Base-by-base conservation (phyloP, 2,888 invertebrate genomes). In the Eristalis tenax region DNA sequence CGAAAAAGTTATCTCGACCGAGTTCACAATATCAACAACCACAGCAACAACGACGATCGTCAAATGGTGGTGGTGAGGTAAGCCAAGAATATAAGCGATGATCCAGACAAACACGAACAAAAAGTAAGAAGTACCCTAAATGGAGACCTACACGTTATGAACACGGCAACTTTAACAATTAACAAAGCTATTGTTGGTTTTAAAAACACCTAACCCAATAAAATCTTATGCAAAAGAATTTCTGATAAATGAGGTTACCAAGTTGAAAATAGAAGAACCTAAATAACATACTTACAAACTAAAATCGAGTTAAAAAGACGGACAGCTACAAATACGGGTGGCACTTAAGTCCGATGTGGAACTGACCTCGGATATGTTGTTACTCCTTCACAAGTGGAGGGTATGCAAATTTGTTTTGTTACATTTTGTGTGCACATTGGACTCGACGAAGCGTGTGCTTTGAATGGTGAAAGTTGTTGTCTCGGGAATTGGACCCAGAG, bases 1-100 rank as follows among this genome's bases (percentile, higher is more conserved):
- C 92, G 89, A 91, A 92, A 90, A 91, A 90, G 80, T 90, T 92
- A 88, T 88, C 90, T 89, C 92, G 92, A 74, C 92, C 93, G 89
- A 92, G 93, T 90, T 91, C 90, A 89, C 92, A 92, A 89, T 92
- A 92, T 89, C 91, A 91, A n/a, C 75, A 32, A n/a, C 70, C 35
- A 28, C 75, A 70, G 5, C 75, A 76, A 15, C 82, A 59, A 11
- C 83, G 76, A 65, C 69, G 68, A 59, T 69, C 79, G 40, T 83
- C 83, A 13, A 76, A 43, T 76, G 83, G 83, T 43, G 83, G 83
- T 43, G 79, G 79, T 50, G 87, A 83, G 59, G 38, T 76, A 50
- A 73, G 75, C 59, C 76, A 79, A 75, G 64, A 79, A 28, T 68
- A 28, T 18, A 50, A 18, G 40, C 23, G 40, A 57, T 61, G 76